phyloP scores from a whole-genome alignment of 2,888 invertebrate genomes.

The Acleris holmiana region DNA sequence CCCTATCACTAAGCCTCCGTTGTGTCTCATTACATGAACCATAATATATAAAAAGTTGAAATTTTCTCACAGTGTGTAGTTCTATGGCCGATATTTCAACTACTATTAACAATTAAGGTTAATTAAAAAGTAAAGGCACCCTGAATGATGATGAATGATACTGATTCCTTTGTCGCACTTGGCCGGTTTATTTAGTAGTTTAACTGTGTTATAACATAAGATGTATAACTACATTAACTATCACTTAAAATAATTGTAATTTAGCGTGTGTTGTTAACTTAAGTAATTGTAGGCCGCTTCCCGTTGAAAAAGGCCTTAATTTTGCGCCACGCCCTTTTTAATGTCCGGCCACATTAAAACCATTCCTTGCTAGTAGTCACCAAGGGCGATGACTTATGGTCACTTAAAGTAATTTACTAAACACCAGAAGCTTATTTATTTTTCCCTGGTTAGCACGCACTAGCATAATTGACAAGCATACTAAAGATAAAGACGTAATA shows the following conservation, averaged over 20 bases:
- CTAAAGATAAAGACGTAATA: conserved; percentile 60
- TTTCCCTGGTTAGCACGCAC: conserved; percentile 22
- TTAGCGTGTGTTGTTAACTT: not conserved
- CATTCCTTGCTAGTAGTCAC: conserved; percentile 14
- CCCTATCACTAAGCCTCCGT: too few relatives aligned
- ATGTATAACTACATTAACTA: too few relatives aligned
- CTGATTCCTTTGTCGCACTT: too few relatives aligned
- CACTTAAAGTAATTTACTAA: conserved; percentile 37
- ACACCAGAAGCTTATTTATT: conserved; percentile 9
- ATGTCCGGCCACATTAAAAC: not conserved
- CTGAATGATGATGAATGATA: too few relatives aligned
- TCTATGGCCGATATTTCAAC: too few relatives aligned
- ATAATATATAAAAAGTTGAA: too few relatives aligned
- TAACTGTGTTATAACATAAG: not conserved
- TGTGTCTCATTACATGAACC: too few relatives aligned
- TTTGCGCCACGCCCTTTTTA: too few relatives aligned
- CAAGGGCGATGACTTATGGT: conserved; percentile 17
- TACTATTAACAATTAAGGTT: too few relatives aligned
- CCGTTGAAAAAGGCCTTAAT: too few relatives aligned
- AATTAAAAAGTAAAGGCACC: too few relatives aligned
- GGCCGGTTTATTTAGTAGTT: not conserved
- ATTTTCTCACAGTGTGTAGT: too few relatives aligned
- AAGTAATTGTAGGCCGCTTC: not conserved
- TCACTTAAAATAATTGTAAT: not conserved
- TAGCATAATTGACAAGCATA: conserved; percentile 40